A percentile compares a stretch with the other conserved stretches of the same genome.
Evolutionary conservation across 2,113 vertebrate species (phyloP).

Genomic region (Atractosteus spatula): DNA sequence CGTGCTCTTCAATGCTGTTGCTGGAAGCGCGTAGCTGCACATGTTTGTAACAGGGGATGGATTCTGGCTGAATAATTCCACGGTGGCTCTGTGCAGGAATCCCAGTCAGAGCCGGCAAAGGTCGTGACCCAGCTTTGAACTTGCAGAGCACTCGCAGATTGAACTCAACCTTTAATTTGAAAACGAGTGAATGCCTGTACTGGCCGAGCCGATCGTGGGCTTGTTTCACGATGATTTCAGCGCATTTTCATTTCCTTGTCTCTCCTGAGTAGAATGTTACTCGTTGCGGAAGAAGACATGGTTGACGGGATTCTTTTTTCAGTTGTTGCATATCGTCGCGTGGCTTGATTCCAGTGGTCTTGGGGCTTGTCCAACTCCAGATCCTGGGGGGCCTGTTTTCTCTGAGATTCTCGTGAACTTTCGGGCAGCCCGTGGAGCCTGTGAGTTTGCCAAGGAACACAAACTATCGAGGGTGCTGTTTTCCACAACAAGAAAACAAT

Average conservation of each 20-base stretch:
- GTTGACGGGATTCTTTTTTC: not conserved
- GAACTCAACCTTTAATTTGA: too few species aligned
- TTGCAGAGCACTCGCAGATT: too few species aligned
- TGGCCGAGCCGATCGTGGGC: too few species aligned
- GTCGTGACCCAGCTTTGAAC: too few species aligned
- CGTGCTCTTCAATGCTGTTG: too few species aligned
- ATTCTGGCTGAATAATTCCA: too few species aligned
- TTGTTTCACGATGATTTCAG: too few species aligned
- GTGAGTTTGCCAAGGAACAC: not conserved
- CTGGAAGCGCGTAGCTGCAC: too few species aligned
- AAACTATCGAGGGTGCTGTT: not conserved
- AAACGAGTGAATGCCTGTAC: too few species aligned
- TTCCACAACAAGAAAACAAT: constrained; percentile 1
- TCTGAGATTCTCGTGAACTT: constrained; percentile 8
- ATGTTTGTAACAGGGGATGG: too few species aligned
- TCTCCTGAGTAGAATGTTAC: not conserved
- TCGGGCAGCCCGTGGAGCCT: not conserved
- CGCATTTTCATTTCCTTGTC: not conserved
- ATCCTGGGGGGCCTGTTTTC: constrained; percentile 3
- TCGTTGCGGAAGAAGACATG: not conserved
- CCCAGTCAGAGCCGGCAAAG: too few species aligned
- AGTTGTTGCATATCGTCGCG: not conserved
- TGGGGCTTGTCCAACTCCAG: not conserved
- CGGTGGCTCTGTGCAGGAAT: too few species aligned
- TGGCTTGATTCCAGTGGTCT: not conserved